A percentile compares a stretch with the other conserved stretches of the same genome.
Evolutionary conservation across 2,888 invertebrate species (phyloP).

Genomic region (Melipona beecheii): DNA sequence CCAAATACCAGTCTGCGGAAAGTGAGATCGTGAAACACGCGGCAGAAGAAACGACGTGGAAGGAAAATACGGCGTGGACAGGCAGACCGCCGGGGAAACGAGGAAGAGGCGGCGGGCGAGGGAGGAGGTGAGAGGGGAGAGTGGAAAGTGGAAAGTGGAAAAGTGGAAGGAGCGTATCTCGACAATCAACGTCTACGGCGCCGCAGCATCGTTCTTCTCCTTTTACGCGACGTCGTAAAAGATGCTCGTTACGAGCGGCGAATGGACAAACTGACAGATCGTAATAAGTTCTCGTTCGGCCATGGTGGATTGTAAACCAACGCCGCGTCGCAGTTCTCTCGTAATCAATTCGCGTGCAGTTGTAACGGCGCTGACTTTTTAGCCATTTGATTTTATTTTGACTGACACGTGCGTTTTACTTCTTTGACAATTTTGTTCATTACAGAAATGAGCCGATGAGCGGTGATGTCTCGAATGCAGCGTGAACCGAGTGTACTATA

Average conservation of each 20-base stretch:
- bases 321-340: conserved; percentile 38
- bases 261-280: conserved; percentile 77
- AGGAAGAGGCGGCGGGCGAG: neutral
- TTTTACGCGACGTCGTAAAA: conserved; percentile 79
- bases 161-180: conserved; percentile 63
- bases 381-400: no score
- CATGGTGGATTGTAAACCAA: conserved; percentile 56
- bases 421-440: conserved; percentile 6
- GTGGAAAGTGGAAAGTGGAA: conserved; percentile 6
- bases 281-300: conserved; percentile 73
- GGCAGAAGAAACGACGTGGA: conserved; percentile 38
- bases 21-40: conserved; percentile 36
- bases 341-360: conserved; percentile 45
- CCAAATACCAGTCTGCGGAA: conserved; percentile 23
- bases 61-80: conserved; percentile 31
- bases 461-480: conserved; percentile 42
- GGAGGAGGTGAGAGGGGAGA: conserved; percentile 3
- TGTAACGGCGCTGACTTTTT: no score
- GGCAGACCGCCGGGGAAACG: neutral
- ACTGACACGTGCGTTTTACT: neutral
- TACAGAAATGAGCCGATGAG: conserved; percentile 39
- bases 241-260: conserved; percentile 78
- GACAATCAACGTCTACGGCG: conserved; percentile 80
- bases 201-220: conserved; percentile 76
- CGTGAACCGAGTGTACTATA: conserved; percentile 23